phyloP scores from a whole-genome alignment of 2,888 invertebrate species.

The Shargacucullia verbasci region DNA sequence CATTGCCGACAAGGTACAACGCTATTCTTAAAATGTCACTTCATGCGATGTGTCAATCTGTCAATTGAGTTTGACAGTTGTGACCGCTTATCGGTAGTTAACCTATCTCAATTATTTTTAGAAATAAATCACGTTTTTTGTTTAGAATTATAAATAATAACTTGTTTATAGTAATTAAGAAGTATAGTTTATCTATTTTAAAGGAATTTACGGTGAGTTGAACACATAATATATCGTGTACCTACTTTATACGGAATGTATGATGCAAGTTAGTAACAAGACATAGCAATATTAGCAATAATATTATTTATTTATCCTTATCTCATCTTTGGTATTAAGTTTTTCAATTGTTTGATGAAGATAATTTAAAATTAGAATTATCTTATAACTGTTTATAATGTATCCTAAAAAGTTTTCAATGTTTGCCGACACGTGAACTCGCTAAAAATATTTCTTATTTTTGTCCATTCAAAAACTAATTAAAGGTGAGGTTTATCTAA shows the following conservation, averaged over 20 bases:
- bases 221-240: not conserved
- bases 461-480: not conserved
- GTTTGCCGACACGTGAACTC: conserved; percentile 13
- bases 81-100: conserved; percentile 14
- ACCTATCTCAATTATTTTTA: conserved; percentile 39
- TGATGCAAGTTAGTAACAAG: conserved; percentile 17
- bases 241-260: conserved; percentile 1
- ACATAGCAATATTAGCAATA: conserved; percentile 11
- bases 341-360: not conserved
- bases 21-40: too few species aligned
- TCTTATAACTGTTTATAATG: not conserved
- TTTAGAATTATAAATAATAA: conserved; percentile 6
- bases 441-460: not conserved
- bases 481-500: not conserved
- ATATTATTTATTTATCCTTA: conserved; percentile 34
- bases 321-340: conserved; percentile 9
- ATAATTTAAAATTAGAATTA: not conserved
- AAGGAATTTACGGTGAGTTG: conserved; percentile 23
- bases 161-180: conserved; percentile 3
- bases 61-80: too few species aligned
- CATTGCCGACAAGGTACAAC: too few species aligned
- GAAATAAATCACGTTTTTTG: conserved; percentile 23
- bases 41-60: too few species aligned
- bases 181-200: not conserved
- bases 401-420: too few species aligned